These are phyloP conservation scores for Drosophila koepferae DNA, from an alignment of 2,888 invertebrate genomes.

Conservation along the genomic window DNA sequence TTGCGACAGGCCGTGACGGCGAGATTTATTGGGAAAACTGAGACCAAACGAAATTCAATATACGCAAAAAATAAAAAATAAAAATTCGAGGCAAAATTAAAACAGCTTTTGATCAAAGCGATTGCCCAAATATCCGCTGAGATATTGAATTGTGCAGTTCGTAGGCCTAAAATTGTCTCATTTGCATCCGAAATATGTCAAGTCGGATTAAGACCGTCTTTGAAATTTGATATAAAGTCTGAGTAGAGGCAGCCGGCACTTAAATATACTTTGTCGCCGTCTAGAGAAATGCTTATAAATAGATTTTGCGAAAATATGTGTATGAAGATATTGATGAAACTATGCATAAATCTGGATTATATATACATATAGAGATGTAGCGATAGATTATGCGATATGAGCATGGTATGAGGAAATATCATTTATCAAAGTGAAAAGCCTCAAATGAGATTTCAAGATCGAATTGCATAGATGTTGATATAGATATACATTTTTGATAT, in stretches of 20 bases:
- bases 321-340: neutral
- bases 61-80: neutral
- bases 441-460: neutral
- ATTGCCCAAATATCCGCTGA: slow-evolving; percentile 20
- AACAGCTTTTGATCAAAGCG: slow-evolving; percentile 41
- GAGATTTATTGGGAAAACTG: slow-evolving; percentile 17
- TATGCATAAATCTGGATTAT: neutral
- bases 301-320: neutral
- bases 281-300: neutral
- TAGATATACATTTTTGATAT: neutral
- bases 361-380: neutral
- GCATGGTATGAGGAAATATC: neutral
- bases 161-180: slow-evolving; percentile 11
- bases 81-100: neutral
- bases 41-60: slow-evolving; percentile 11
- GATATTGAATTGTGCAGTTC: slow-evolving; percentile 8
- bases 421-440: neutral
- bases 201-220: slow-evolving; percentile 10
- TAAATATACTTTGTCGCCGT: neutral
- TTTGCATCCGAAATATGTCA: slow-evolving; percentile 21
- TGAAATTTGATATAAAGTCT: neutral
- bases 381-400: slow-evolving; percentile 2
- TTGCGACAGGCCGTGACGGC: slow-evolving; percentile 55
- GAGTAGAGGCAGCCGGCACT: neutral
- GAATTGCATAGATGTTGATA: neutral